Conservation (phyloP, 2,113 vertebrate species). For the Podocnemis expansa region DNA sequence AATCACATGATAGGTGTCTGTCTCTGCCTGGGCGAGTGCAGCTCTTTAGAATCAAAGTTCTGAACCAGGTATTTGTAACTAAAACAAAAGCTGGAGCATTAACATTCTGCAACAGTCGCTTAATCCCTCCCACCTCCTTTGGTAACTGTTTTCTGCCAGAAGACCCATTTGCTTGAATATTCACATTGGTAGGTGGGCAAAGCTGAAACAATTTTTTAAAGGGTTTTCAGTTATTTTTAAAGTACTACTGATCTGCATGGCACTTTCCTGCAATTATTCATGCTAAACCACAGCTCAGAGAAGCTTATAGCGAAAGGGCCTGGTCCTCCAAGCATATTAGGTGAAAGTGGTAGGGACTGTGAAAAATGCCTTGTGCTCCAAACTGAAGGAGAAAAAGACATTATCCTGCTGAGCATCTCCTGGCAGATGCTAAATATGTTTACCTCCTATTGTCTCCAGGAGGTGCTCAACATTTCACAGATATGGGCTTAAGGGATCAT, state of each 20-base stretch:
- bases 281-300: rapidly evolving
- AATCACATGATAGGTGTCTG: not conserved
- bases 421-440: not conserved
- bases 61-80: not conserved
- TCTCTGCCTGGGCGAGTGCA: not conserved
- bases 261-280: not conserved
- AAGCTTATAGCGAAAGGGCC: not conserved
- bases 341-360: not conserved
- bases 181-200: not conserved
- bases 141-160: not conserved
- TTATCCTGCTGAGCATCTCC: not conserved
- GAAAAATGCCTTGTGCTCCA: not conserved
- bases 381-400: not conserved
- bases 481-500: not conserved
- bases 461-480: not conserved
- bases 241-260: not conserved
- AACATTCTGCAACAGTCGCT: not conserved
- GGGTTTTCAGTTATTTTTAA: not conserved
- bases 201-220: not conserved
- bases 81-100: not conserved
- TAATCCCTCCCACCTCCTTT: too few species aligned
- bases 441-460: not conserved
- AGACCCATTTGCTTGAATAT: not conserved
- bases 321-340: not conserved
- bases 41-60: not conserved